Conservation (phyloP, 1,140 invertebrate species). For the Drosophila funebris region DNA sequence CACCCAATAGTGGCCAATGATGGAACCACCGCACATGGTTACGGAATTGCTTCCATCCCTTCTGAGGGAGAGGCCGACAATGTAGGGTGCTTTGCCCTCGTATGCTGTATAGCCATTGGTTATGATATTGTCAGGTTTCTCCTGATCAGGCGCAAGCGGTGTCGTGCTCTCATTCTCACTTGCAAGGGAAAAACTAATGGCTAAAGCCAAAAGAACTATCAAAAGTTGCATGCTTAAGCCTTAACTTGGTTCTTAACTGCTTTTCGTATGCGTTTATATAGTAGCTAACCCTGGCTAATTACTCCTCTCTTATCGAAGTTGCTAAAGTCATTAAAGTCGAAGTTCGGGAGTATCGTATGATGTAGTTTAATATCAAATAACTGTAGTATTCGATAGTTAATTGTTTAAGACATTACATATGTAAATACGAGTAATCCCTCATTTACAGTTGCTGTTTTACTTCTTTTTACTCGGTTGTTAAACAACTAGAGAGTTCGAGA, state of each 20-base stretch:
- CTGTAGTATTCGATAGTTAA: background rate
- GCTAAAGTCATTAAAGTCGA: background rate
- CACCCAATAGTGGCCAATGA: constrained; percentile 85
- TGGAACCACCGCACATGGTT: constrained; percentile 85
- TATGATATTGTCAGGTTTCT: constrained; percentile 17
- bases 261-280: background rate
- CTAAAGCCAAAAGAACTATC: background rate
- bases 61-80: constrained; percentile 82
- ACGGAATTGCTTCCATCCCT: constrained; percentile 52
- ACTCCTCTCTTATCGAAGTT: background rate
- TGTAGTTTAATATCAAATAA: background rate
- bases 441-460: no score
- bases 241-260: background rate
- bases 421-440: no score
- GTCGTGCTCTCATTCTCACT: background rate
- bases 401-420: background rate
- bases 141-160: background rate
- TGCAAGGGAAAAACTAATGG: constrained; percentile 1
- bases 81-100: constrained; percentile 84
- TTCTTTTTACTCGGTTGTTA: no score
- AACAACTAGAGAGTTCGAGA: no score
- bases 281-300: background rate
- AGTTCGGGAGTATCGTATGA: no score
- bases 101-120: constrained; percentile 47
- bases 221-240: background rate